phyloP scores from a whole-genome alignment of 2,797 vertebrate genomes.

The Chromobotia macracanthus region DNA sequence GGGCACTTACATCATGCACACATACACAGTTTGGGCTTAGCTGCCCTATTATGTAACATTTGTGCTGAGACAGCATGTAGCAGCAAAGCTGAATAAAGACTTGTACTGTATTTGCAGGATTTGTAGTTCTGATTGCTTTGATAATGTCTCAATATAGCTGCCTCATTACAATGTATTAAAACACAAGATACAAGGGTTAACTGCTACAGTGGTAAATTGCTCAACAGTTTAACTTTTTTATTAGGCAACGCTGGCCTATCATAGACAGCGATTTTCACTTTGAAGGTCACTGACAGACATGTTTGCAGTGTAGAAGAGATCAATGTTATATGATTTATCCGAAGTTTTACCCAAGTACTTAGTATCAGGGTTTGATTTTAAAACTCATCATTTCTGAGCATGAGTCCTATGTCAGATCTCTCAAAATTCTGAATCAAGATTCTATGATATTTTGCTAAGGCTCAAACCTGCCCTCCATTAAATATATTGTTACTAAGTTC shows the following conservation, averaged over 20 bases:
- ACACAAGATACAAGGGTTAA: background rate
- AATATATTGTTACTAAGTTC: no score
- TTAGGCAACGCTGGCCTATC: background rate
- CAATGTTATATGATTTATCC: no score
- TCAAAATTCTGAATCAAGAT: no score
- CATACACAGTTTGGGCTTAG: background rate
- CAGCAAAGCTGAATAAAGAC: background rate
- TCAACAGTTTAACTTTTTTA: background rate
- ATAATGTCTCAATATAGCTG: background rate
- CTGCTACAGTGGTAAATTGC: background rate
- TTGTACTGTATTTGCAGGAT: background rate
- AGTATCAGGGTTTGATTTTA: no score
- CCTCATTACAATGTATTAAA: conserved; percentile 17
- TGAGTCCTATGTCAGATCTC: no score
- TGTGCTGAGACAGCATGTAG: background rate
- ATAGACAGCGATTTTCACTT: background rate
- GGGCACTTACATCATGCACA: background rate
- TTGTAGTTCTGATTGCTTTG: background rate
- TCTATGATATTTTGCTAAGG: no score
- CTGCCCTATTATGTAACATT: background rate
- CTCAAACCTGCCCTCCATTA: no score
- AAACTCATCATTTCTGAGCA: no score
- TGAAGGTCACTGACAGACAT: no score
- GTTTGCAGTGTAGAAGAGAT: no score
- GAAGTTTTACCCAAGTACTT: no score